These are phyloP conservation scores for Engraulis encrasicolus DNA, from an alignment of 2,113 vertebrate species.

Conservation along the genomic window DNA sequence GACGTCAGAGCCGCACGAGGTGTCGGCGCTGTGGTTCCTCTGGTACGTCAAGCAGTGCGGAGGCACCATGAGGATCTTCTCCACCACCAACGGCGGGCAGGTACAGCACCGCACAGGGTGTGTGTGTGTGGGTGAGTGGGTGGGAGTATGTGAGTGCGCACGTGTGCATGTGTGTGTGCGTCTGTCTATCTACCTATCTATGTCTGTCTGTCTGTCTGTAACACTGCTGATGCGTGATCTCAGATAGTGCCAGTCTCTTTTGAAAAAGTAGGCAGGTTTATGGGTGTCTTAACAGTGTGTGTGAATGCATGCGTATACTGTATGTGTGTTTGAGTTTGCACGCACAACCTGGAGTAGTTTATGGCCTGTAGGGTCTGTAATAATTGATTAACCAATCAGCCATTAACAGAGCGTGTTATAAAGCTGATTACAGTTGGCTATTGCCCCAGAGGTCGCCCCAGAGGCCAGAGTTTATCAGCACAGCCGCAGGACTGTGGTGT, in stretches of 20 bases:
- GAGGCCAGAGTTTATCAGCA: no score
- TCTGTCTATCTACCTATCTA: slow-evolving; percentile 19
- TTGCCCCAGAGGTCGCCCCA: no score
- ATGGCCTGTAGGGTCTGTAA: no score
- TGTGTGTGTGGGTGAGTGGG: neutral
- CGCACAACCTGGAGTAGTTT: no score
- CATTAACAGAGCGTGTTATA: no score
- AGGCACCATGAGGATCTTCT: slow-evolving; percentile 89
- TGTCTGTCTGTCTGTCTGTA: neutral
- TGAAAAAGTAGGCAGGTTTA: neutral
- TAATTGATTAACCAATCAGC: no score
- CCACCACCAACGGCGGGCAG: slow-evolving; percentile 93
- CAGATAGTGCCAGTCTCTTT: no score
- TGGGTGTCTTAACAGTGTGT: no score
- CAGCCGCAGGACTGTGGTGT: no score
- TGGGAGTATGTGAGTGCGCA: neutral
- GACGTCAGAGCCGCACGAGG: slow-evolving; percentile 91
- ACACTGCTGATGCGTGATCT: neutral
- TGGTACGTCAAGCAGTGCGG: slow-evolving; percentile 98
- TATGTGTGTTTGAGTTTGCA: no score
- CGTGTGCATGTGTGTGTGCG: neutral
- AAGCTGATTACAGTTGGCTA: no score
- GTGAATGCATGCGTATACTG: no score
- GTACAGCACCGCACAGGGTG: slow-evolving; percentile 67
- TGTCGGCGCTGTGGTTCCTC: slow-evolving; percentile 96